Base-by-base conservation (phyloP, 2,797 vertebrate genomes). In the Channallabes apus region DNA sequence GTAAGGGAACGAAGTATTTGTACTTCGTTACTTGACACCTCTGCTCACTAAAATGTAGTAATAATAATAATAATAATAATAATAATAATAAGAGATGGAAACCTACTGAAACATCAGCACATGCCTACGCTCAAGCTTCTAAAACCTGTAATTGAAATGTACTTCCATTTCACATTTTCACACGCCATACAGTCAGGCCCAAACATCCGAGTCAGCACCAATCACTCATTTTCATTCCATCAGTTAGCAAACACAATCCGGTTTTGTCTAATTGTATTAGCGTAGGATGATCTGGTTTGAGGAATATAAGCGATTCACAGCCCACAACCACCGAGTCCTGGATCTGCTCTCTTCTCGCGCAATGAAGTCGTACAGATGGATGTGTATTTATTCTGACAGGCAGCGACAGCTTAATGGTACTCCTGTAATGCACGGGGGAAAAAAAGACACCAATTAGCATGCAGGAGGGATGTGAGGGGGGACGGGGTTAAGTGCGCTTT, bases 371-470 rank as follows among this genome's bases (percentile, higher is more conserved):
- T 46, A 46, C 58, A 51, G 58, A 73, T 41, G 82, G 69, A 62
- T 20, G 79, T 80, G 82, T 41, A 51, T 71, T 73, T 73, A 51
- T 83, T 29, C 82, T 64, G 82, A 83, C 56, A 61, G 17, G 17
- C 68, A 41, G 68, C 24, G 56, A 83, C 82, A 83, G 82, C 38
- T 64, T 83, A 83, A 83, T 62, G n/a, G 58, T 83, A 18, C 24
- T 83, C 56, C 29, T 82, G 67, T 82, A 82, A 29, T 17, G 24
- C 38, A 41, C 17, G 6, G 6, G 24, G 24, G 7, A 2, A 15
- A 46, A 38, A 62, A 41, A 41, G 4, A 41, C 54, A 41, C 20
- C 68, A 62, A 75, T 75, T 83, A 75, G 58, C 69, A 83, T 64
- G 35, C 9, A 62, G 69, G n/a, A 83, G 69, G 15, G 58, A n/a